A percentile compares a stretch with the other conserved stretches of the same genome.
Conservation (phyloP, 2,797 vertebrate species). For the Australoheros facetus region DNA sequence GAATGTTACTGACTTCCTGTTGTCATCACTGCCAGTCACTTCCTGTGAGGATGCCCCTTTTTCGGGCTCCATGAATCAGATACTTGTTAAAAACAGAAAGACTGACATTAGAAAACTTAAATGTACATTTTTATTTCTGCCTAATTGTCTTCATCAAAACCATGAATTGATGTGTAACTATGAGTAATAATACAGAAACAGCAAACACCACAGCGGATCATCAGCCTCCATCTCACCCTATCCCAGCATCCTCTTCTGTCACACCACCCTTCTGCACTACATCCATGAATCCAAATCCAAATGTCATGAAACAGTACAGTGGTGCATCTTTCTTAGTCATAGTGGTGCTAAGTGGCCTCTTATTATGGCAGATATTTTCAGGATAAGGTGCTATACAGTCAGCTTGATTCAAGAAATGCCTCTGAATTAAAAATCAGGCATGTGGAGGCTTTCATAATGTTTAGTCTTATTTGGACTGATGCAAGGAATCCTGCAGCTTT, state of each 20-base stretch:
- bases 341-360: neutral
- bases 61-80: neutral
- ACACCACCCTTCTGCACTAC: neutral
- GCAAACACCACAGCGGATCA: neutral
- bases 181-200: neutral
- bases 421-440: neutral
- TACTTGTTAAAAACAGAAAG: too few relatives aligned
- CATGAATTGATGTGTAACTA: accelerated
- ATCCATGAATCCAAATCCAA: neutral
- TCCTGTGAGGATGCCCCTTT: neutral
- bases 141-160: neutral
- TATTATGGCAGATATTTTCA: neutral
- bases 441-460: neutral
- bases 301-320: neutral
- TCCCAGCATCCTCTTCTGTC: neutral
- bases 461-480: neutral
- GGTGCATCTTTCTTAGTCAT: accelerated
- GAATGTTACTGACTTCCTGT: too few relatives aligned
- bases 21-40: neutral
- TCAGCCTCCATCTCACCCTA: neutral
- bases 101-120: neutral
- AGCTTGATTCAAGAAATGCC: neutral
- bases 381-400: too few relatives aligned
- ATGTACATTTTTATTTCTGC: neutral
- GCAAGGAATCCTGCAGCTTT: neutral